Percentiles rank a stretch among this genome's conserved stretches.
These are phyloP conservation scores for Sapayoa aenigma DNA, from an alignment of 2,113 vertebrate species.

Conservation along the genomic window DNA sequence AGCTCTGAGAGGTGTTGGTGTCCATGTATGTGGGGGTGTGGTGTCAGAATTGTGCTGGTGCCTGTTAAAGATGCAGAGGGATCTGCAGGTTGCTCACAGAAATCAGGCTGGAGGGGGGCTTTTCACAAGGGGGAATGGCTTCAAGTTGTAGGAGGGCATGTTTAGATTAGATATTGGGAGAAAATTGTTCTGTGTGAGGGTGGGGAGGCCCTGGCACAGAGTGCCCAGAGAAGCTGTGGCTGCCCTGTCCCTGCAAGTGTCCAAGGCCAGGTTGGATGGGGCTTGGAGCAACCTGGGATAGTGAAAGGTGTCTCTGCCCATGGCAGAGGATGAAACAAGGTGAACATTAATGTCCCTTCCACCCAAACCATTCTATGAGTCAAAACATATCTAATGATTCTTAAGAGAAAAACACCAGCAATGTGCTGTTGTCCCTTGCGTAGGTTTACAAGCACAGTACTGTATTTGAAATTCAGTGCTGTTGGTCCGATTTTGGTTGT, in stretches of 20 bases:
- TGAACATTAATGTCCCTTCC: not conserved
- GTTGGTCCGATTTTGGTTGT: conserved; percentile 26
- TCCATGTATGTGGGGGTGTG: rapidly evolving
- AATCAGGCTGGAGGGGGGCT: not conserved
- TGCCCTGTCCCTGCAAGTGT: not conserved
- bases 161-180: not conserved
- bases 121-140: not conserved
- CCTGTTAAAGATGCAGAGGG: not conserved
- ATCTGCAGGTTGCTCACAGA: not conserved
- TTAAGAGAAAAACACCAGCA: not conserved
- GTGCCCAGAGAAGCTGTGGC: not conserved
- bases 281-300: not conserved
- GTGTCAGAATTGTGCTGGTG: rapidly evolving
- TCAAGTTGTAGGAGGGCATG: not conserved
- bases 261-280: not conserved
- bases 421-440: not conserved
- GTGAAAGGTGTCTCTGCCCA: not conserved
- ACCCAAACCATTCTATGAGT: not conserved
- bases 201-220: not conserved
- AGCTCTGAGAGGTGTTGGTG: not conserved
- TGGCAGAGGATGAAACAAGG: not conserved
- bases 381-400: not conserved
- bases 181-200: not conserved
- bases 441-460: not conserved
- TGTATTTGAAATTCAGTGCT: not conserved